Evolutionary conservation across 2,888 invertebrate species (phyloP).

Genomic region (Ormyrus rosae): DNA sequence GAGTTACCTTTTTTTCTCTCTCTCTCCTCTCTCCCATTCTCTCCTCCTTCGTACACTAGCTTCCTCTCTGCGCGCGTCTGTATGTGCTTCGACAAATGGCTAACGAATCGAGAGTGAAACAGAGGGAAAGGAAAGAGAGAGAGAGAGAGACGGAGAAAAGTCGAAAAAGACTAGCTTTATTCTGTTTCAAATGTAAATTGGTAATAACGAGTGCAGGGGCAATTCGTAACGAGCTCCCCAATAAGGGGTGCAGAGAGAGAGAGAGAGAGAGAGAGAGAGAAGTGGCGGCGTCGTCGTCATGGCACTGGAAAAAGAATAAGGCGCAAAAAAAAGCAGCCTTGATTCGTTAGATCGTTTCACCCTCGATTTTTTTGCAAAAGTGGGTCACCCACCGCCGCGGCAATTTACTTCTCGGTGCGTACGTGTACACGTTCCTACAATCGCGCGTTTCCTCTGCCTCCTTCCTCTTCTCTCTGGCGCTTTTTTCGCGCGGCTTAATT

Average conservation of each 20-base stretch:
- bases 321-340: not conserved
- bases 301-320: too few species aligned
- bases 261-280: constrained; percentile 28
- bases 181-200: constrained; percentile 59
- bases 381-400: constrained; percentile 26
- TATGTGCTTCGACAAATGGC: not conserved
- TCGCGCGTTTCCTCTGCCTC: too few species aligned
- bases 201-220: constrained; percentile 56
- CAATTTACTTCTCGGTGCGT: constrained; percentile 22
- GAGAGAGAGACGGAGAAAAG: not conserved
- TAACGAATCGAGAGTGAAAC: not conserved
- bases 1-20: not conserved
- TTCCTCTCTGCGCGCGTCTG: not conserved
- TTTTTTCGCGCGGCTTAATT: not conserved
- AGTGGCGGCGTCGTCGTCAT: too few species aligned
- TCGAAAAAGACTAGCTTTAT: too few species aligned
- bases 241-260: constrained; percentile 17
- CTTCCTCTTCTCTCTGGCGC: too few species aligned
- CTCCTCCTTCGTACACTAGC: not conserved
- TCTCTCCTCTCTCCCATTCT: not conserved
- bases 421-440: not conserved
- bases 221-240: constrained; percentile 51
- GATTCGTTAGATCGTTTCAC: constrained; percentile 56
- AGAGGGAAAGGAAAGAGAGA: not conserved
- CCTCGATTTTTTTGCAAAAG: constrained; percentile 46